Conservation (phyloP, 2,113 vertebrate species). For the Phyllopteryx taeniolatus region DNA sequence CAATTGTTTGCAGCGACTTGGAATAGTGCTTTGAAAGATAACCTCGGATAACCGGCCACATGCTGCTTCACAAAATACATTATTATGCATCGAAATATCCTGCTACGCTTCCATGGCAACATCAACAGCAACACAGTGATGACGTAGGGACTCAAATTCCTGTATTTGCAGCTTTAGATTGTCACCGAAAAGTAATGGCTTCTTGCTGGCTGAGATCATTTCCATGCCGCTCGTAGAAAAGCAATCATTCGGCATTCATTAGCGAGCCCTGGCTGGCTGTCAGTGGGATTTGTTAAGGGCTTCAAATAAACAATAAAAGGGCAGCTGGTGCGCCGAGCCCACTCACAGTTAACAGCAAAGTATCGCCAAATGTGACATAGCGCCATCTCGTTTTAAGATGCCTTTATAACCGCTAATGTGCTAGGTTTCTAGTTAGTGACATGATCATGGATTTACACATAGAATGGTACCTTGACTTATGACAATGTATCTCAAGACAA, state of each 20-base stretch:
- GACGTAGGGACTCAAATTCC: too few relatives aligned
- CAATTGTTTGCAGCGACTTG: too few relatives aligned
- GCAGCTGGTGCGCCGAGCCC: neutral
- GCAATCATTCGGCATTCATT: neutral
- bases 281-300: neutral
- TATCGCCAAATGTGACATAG: neutral
- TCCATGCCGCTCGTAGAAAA: neutral
- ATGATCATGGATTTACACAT: neutral
- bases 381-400: neutral
- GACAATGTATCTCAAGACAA: neutral
- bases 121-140: too few relatives aligned
- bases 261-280: neutral
- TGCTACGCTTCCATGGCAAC: too few relatives aligned
- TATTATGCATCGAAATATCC: too few relatives aligned
- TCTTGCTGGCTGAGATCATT: neutral
- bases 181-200: too few relatives aligned
- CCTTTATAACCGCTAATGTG: too few relatives aligned
- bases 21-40: too few relatives aligned
- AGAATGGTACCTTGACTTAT: neutral
- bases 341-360: neutral
- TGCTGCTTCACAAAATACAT: too few relatives aligned
- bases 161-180: too few relatives aligned
- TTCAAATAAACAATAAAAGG: constrained; percentile 5
- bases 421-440: neutral
- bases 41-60: too few relatives aligned